phyloP scores from a whole-genome alignment of 2,113 vertebrate species.

The Neolamprologus caudopunctatus region DNA sequence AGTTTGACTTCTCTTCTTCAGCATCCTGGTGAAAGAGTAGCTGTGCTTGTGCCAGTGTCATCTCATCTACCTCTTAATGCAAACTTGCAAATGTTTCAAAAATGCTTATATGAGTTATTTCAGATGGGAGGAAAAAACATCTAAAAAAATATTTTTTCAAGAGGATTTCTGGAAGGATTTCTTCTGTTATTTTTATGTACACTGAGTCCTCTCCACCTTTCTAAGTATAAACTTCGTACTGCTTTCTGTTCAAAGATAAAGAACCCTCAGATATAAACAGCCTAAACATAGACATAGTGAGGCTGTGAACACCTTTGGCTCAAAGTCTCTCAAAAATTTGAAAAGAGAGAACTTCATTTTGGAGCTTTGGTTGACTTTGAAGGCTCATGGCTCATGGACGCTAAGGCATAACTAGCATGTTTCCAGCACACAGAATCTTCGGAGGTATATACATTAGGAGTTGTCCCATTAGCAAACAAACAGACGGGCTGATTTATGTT shows the following conservation, averaged over 20 bases:
- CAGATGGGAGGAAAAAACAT: background rate
- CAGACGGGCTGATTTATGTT: constrained; percentile 59
- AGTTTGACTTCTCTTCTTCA: background rate
- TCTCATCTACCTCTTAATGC: background rate
- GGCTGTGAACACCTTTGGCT: background rate
- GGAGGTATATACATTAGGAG: constrained; percentile 57
- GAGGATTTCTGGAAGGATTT: background rate
- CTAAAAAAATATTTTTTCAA: background rate
- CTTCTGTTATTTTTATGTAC: background rate
- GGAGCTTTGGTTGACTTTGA: constrained; percentile 57
- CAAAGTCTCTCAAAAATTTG: background rate
- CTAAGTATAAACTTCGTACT: background rate
- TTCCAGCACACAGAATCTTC: constrained; percentile 30
- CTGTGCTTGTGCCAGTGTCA: background rate
- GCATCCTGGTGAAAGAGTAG: background rate
- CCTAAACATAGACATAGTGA: background rate
- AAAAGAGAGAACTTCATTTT: constrained; percentile 29
- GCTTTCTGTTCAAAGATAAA: background rate
- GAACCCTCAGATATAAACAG: background rate
- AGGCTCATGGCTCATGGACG: constrained; percentile 40
- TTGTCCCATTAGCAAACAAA: constrained; percentile 52
- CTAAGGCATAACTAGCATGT: constrained; percentile 53
- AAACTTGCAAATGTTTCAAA: background rate
- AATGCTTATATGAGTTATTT: background rate
- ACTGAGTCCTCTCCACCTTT: background rate